Base-by-base conservation (phyloP, 1,140 invertebrate genomes). In the Ostrea denselamellosa region DNA sequence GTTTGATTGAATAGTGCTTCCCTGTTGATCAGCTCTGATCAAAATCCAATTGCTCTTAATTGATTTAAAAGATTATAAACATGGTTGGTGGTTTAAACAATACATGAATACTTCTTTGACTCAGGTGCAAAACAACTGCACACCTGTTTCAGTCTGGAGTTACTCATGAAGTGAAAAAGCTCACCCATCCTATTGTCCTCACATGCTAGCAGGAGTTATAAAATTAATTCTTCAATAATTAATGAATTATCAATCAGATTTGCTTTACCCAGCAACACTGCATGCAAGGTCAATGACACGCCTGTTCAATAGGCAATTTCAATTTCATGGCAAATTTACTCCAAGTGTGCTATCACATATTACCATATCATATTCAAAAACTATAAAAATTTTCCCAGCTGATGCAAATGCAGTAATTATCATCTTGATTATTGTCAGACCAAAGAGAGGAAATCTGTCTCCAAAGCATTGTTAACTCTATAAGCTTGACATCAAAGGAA, bases 291-390 rank as follows among this genome's bases (percentile, higher is more conserved):
- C 68, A 77, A 28, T 77, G 68, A 77, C 68, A 14, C 22, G 8
- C 12, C 68, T 17, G 28, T 77, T 28, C 22, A 34, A 25, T 25
- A 77, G 68, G 9, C 14, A 62, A 62, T 62, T 62, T 19, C 68
- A 77, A 77, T 77, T 77, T 77, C 28, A 77, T 77, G 68, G 68
- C 28, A 77, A 77, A 77, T 77, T 77, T 77, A 77, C 68, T 44
- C 68, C 25, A 77, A 77, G 68, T 77, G 68, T 34, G 25, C 28
- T 77, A 28, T 25, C 68, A 28, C 68, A 28, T 28, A 34, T 77
- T 34, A 77, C 28, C 22, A 77, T 77, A 77, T 77, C 68, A 77
- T 77, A 77, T 34, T 77, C 25, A 44, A 14, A n/a, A 9, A 77
- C 22, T 34, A 34, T 22, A 34, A 14, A 7, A 25, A 77, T 14